Percentiles rank a stretch among this genome's conserved stretches.
Evolutionary conservation across 2,113 vertebrate genomes (phyloP).

Genomic region (Hydropotes inermis): DNA sequence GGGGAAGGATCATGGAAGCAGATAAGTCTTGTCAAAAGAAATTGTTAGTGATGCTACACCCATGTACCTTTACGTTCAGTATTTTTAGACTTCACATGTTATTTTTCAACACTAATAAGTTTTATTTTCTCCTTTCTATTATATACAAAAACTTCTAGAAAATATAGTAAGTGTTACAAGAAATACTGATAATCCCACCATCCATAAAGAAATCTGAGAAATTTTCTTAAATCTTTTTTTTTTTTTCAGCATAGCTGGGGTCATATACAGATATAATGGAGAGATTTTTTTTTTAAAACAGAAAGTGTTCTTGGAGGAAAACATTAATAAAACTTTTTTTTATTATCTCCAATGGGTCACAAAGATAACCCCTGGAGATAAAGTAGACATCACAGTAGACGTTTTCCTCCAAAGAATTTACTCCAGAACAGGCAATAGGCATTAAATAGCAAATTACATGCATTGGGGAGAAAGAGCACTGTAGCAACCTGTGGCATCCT

Average conservation of each 20-base stretch:
- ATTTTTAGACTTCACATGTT: not conserved
- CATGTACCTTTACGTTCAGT: not conserved
- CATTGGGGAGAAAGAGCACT: not conserved
- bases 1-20: not conserved
- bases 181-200: not conserved
- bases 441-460: not conserved
- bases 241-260: not conserved
- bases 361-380: not conserved
- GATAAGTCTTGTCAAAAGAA: not conserved
- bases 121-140: constrained; percentile 7
- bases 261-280: not conserved
- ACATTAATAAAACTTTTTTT: not conserved
- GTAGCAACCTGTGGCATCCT: not conserved
- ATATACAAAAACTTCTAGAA: not conserved
- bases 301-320: not conserved
- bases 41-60: not conserved
- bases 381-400: not conserved
- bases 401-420: not conserved
- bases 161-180: not conserved
- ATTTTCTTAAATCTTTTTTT: not conserved
- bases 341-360: not conserved
- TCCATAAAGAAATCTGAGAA: not conserved
- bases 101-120: not conserved
- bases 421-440: not conserved
- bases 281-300: not conserved